A percentile compares a stretch with the other conserved stretches of the same genome.
phyloP scores from a whole-genome alignment of 2,888 invertebrate genomes.

The Chirona hameri region DNA sequence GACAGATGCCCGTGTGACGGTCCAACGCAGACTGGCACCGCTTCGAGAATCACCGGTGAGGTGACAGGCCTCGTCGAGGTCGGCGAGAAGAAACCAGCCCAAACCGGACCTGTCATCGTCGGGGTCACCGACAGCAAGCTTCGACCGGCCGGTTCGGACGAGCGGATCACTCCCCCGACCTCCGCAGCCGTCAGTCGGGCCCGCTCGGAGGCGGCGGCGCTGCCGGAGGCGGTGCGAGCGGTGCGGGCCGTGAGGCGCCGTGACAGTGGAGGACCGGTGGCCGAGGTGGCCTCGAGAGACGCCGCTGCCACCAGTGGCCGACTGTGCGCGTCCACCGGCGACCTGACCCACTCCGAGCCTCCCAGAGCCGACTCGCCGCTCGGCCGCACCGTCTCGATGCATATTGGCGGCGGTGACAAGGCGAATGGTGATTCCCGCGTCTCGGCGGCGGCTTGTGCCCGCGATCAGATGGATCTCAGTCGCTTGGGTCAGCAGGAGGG shows the following conservation, averaged over 20 bases:
- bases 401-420: background rate
- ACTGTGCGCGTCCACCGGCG: background rate
- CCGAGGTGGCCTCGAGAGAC: too few species aligned
- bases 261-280: background rate
- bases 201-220: background rate
- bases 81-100: background rate
- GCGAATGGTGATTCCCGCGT: background rate
- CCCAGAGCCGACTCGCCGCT: background rate
- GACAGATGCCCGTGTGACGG: background rate
- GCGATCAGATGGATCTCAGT: background rate
- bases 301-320: background rate
- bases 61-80: background rate
- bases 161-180: background rate
- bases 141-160: background rate
- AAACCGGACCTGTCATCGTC: background rate
- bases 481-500: background rate
- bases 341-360: background rate
- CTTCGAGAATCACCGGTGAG: background rate
- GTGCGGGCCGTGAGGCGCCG: background rate
- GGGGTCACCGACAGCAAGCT: background rate
- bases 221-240: background rate
- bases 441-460: background rate
- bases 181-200: background rate
- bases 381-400: background rate
- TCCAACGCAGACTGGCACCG: too few species aligned